Evolutionary conservation across 2,888 invertebrate genomes (phyloP), one percentile per base, ranked within the genome.

Genomic region (Reticulitermes lucifugus): DNA sequence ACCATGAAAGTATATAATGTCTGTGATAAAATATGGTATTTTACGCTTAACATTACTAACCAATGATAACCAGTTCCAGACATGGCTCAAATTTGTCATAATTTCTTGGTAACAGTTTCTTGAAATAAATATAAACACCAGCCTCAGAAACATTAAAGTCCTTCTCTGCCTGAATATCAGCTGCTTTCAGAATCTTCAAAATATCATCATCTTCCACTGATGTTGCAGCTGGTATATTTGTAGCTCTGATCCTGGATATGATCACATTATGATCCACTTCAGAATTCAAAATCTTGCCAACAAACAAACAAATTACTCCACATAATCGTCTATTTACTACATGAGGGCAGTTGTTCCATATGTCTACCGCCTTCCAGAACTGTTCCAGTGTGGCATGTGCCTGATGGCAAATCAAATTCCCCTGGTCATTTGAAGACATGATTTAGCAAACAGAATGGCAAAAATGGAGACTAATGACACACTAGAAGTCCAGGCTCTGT

Each of bases 251-350:
- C 18, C 25, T 43, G 3, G 70, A 10, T 65, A 81, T n/a, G n/a
- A 81, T 41, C 0, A 46, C 55, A 9, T 71, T n/a, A 46, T 77
- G 22, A 18, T 82, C 59, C 9, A 43, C 25, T 75, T 29, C 2
- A 29, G 59, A 14, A 46, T 29, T 35, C 29, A n/a, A 25, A 14
- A 60, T n/a, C 55, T 85, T 82, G 29, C 85, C 86, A 71, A 12
- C 46, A 71, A 86, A 85, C 51, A 87, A 29, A 46, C n/a, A 41
- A 43, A 84, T 80, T 21, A 79, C 92, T 83, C 94, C 94, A 90
- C 94, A 93, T 89, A 96, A 91, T 89, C 95, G 94, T 88, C 94
- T 94, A 90, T 96, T 96, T 10, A 96, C 91, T 85, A 95, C 92
- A 89, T 96, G 95, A 83, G 96, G 95, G 89, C 95, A 95, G 84